Percentiles rank a stretch among this genome's conserved stretches.
phyloP scores from a whole-genome alignment of 2,113 vertebrate species.

The Smithornis capensis region DNA sequence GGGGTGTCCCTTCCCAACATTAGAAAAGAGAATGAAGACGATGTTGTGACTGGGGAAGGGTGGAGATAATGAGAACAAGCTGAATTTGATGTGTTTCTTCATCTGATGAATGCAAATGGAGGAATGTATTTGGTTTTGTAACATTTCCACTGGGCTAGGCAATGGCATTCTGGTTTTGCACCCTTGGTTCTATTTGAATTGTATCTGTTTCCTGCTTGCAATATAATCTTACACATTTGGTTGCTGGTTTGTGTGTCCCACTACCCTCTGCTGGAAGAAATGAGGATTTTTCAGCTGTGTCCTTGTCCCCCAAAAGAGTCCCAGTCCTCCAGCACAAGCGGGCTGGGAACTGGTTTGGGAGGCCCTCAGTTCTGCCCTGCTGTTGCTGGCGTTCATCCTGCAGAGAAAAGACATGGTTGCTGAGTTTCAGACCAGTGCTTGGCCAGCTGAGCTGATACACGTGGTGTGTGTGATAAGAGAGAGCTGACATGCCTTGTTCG shows the following conservation, averaged over 20 bases:
- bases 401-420: background rate
- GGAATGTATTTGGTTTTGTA: background rate
- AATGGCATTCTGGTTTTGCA: background rate
- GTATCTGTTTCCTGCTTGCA: background rate
- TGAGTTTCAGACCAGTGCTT: background rate
- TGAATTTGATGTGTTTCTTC: background rate
- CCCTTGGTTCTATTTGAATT: background rate
- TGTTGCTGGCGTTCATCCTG: background rate
- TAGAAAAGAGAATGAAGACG: background rate
- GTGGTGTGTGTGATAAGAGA: background rate
- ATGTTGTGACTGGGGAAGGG: background rate
- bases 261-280: slow-evolving; percentile 49
- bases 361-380: background rate
- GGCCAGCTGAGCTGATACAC: accelerated
- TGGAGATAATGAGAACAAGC: background rate
- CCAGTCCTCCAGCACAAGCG: background rate
- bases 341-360: background rate
- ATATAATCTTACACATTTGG: background rate
- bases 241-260: background rate
- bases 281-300: background rate
- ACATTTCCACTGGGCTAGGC: background rate
- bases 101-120: background rate
- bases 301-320: background rate
- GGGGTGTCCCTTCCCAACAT: background rate
- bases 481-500: background rate